A percentile compares a stretch with the other conserved stretches of the same genome.
Conservation (phyloP, 30 jellyfish, hydroid and myxozoan species). For the Hydractinia echinata region DNA sequence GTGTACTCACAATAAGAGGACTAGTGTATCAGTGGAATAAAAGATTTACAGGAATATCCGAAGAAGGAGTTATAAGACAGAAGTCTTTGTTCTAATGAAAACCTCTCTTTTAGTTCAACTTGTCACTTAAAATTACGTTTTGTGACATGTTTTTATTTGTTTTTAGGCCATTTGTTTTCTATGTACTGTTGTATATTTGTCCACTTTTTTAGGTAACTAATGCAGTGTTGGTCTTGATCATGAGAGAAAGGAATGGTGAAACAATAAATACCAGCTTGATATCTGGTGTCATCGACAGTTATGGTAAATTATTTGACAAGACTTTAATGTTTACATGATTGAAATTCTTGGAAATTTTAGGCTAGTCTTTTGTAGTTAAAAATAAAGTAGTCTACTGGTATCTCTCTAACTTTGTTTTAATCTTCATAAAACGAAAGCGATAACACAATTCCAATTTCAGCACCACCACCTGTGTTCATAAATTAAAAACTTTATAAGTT, state of each 20-base stretch:
- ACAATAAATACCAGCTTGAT: slow-evolving; percentile 83
- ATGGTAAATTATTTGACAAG: slow-evolving; percentile 48
- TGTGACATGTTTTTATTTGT: neutral
- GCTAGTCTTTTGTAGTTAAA: too few species aligned
- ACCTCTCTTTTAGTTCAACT: slow-evolving; percentile 28
- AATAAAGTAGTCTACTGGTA: too few species aligned
- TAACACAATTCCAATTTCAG: too few species aligned
- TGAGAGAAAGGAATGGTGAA: slow-evolving; percentile 94
- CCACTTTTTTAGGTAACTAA: slow-evolving; percentile 72
- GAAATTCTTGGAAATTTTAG: too few species aligned
- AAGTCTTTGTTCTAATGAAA: too few species aligned
- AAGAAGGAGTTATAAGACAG: too few species aligned
- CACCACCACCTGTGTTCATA: too few species aligned
- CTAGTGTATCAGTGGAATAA: too few species aligned
- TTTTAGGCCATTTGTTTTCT: neutral
- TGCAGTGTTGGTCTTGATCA: slow-evolving; percentile 82
- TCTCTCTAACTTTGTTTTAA: too few species aligned
- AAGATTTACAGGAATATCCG: too few species aligned
- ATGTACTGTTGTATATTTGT: neutral
- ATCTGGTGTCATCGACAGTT: slow-evolving; percentile 95
- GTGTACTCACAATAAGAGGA: neutral
- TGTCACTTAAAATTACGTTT: slow-evolving; percentile 24
- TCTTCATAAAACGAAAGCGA: too few species aligned
- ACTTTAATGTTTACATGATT: neutral
- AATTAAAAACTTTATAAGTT: too few species aligned